These are phyloP conservation scores for Toxotes chatareus DNA, from an alignment of 2,113 vertebrate species.

Conservation along the genomic window DNA sequence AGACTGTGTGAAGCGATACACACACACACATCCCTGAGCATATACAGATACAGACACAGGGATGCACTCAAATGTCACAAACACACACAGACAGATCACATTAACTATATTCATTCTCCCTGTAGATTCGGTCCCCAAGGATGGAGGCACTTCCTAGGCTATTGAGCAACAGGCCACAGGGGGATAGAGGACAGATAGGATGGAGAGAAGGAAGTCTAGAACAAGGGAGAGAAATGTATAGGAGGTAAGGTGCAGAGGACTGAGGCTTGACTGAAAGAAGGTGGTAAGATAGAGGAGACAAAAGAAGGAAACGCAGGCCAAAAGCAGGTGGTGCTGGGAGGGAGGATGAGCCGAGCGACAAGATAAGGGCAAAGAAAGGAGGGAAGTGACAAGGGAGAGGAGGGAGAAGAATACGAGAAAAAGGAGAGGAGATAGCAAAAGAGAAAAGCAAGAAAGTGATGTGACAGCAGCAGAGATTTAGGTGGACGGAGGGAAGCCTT, in stretches of 20 bases:
- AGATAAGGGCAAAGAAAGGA: constrained; percentile 75
- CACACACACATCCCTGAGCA: constrained; percentile 5
- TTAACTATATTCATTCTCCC: constrained; percentile 71
- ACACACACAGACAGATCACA: constrained; percentile 45
- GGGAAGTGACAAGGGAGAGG: constrained; percentile 66
- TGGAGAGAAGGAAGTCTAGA: constrained; percentile 48
- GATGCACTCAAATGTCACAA: constrained; percentile 58
- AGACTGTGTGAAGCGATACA: constrained; percentile 13
- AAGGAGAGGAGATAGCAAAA: constrained; percentile 52
- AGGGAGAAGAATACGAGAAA: constrained; percentile 50
- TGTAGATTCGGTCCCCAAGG: constrained; percentile 52
- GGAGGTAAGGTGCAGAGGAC: constrained; percentile 39
- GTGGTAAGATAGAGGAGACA: constrained; percentile 67
- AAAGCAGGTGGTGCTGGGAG: constrained; percentile 40
- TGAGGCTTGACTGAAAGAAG: constrained; percentile 59
- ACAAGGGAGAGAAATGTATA: constrained; percentile 48
- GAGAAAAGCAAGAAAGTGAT: constrained; percentile 50
- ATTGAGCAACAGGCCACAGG: constrained; percentile 57
- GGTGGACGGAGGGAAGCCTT: constrained; percentile 62
- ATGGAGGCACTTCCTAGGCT: constrained; percentile 42
- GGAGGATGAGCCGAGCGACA: constrained; percentile 63
- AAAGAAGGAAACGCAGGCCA: constrained; percentile 50
- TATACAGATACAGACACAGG: constrained; percentile 38
- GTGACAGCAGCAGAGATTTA: constrained; percentile 62
- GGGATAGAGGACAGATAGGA: constrained; percentile 56